Base-by-base conservation (phyloP, 2,888 invertebrate genomes). In the Dasypolia templi region DNA sequence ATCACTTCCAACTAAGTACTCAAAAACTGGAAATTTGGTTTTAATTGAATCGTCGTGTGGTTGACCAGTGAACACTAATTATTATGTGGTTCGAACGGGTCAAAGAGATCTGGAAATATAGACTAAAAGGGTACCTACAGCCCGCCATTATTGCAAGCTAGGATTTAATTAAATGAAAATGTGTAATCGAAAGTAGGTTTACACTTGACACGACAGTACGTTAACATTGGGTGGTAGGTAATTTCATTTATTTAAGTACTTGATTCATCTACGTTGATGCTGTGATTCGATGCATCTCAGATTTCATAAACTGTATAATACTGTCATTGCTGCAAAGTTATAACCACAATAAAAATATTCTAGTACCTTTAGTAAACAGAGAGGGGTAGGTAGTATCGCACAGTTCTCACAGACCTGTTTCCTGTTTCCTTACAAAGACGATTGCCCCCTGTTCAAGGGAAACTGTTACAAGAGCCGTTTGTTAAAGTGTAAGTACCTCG, bases 381-480 rank as follows among this genome's bases (percentile, higher is more conserved):
- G 26, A 58, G 39, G 12, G 26, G 39, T 61, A 51, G 63, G 32
- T 62, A 56, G 67, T 61, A 58, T 71, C 53, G 35, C 44, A 64
- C 49, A 61, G 22, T 68, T 71, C 35, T 64, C 51, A 32, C 19
- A 63, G 19, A 69, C 29, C 68, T 74, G 56, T 74, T 74, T 70
- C 59, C 79, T 81, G 85, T 84, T 87, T 78, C 68, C 72, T 65
- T 73, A 77, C 69, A 70, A 81, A 85, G 75, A 86, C 87, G 86
- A 87, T 86, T 87, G 82, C 82, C 79, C 81, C 83, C 85, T 81
- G 80, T 73, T 80, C 71, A 70, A 75, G 75, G 84, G 79, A 79
- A 76, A 64, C 75, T 79, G 73, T 70, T 80, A 72, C 69, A 76
- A 68, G 64, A 56, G 61, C 71, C 75, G 79, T 80, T 81, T 73